These are phyloP conservation scores for Hippasteria phrygiana DNA, from an alignment of 53 echinoderm and acorn worm species.

Conservation along the genomic window DNA sequence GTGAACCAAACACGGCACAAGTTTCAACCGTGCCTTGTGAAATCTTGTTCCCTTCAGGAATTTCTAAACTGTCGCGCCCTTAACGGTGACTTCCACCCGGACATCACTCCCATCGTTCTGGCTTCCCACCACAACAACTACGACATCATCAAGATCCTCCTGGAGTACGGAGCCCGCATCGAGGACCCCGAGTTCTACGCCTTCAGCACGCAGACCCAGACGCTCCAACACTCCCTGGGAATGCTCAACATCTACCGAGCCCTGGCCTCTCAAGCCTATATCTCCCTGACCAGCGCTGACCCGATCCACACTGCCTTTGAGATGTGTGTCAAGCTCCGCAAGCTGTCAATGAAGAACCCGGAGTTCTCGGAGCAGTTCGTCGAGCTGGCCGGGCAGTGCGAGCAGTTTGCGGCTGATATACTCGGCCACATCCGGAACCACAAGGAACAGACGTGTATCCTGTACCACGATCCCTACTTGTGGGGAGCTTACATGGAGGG, in stretches of 20 bases:
- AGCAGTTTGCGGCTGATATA: conserved; percentile 98
- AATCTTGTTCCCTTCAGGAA: conserved; percentile 74
- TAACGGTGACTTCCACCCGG: conserved; percentile 98
- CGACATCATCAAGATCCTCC: conserved; percentile 95
- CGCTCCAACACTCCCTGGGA: conserved; percentile 95
- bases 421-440: conserved; percentile 97
- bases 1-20: too few species aligned
- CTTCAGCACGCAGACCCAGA: conserved; percentile 95
- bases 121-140: conserved; percentile 99
- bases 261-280: conserved; percentile 96
- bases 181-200: conserved; percentile 97
- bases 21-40: background rate
- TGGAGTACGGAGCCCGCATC: conserved; percentile 97
- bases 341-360: conserved; percentile 90
- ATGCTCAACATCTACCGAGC: conserved; percentile 96
- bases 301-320: conserved; percentile 99
- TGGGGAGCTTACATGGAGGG: conserved; percentile 79
- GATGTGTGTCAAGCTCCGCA: conserved; percentile 85
- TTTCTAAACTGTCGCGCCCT: conserved; percentile 92
- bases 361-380: conserved; percentile 94
- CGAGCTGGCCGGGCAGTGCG: conserved; percentile 88
- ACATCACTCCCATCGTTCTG: conserved; percentile 97
- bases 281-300: conserved; percentile 95
- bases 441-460: conserved; percentile 94
- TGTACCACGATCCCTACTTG: conserved; percentile 93